Percentiles rank a stretch among this genome's conserved stretches.
Evolutionary conservation across 1,140 invertebrate genomes (phyloP).

Genomic region (Diachasma alloeum): DNA sequence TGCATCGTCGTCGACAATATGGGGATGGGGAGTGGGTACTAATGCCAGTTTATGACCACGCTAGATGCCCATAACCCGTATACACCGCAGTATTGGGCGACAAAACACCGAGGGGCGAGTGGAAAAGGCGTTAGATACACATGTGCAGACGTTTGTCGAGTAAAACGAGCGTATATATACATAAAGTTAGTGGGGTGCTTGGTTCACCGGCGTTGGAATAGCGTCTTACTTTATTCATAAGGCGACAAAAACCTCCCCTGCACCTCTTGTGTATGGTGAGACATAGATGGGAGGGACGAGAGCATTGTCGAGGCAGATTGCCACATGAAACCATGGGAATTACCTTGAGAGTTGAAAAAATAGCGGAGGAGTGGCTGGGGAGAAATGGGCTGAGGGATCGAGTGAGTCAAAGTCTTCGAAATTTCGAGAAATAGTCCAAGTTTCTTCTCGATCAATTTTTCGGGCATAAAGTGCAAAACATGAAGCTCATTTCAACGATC

Average conservation of each 20-base stretch:
- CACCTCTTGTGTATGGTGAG: background rate
- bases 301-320: background rate
- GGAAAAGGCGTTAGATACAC: background rate
- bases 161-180: background rate
- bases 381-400: too few species aligned
- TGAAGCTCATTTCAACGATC: too few species aligned
- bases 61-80: conserved; percentile 49
- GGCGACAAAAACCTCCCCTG: background rate
- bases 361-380: too few species aligned
- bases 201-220: conserved; percentile 13
- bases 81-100: background rate
- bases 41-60: conserved; percentile 58
- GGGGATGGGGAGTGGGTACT: conserved; percentile 36
- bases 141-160: background rate
- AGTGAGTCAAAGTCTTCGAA: too few species aligned
- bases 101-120: background rate
- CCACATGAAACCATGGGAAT: background rate
- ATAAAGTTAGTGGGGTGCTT: background rate
- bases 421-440: too few species aligned
- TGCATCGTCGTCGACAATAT: conserved; percentile 38
- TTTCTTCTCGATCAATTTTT: too few species aligned
- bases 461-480: too few species aligned
- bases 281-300: too few species aligned
- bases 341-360: too few species aligned
- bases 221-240: conserved; percentile 51